phyloP scores from a whole-genome alignment of 2,797 vertebrate species.

The Karalla daura region DNA sequence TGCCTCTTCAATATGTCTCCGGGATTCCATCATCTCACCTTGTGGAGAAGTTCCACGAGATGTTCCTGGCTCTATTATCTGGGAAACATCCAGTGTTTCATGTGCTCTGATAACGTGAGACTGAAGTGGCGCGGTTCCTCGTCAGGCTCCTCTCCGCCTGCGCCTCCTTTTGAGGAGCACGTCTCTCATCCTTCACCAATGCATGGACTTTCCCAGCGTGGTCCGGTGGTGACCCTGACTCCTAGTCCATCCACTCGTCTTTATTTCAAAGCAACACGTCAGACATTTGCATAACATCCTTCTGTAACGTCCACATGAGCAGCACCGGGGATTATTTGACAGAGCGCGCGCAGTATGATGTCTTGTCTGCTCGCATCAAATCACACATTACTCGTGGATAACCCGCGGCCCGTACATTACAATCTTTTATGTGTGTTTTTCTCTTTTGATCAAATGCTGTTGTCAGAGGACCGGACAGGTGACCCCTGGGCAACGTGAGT shows the following conservation, averaged over 20 bases:
- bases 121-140: constrained; percentile 41
- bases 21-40: constrained; percentile 48
- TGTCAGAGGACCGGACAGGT: constrained; percentile 70
- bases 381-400: constrained; percentile 59
- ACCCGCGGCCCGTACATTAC: constrained; percentile 54
- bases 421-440: constrained; percentile 57
- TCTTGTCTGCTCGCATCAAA: constrained; percentile 69
- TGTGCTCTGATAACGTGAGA: constrained; percentile 19
- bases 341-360: constrained; percentile 54
- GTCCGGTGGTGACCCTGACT: constrained; percentile 53
- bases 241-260: constrained; percentile 22
- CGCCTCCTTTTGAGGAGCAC: constrained; percentile 26
- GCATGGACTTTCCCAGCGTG: constrained; percentile 50
- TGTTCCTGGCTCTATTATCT: constrained; percentile 34
- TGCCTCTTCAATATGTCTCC: neutral
- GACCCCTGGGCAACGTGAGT: constrained; percentile 57
- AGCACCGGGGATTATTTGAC: constrained; percentile 44
- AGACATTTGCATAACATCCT: constrained; percentile 54
- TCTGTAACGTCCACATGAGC: constrained; percentile 27
- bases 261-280: constrained; percentile 61
- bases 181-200: constrained; percentile 35
- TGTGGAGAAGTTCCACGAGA: constrained; percentile 23
- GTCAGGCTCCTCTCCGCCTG: constrained; percentile 42
- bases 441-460: constrained; percentile 73
- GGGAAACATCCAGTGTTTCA: constrained; percentile 36